Base-by-base conservation (phyloP, 1,140 invertebrate genomes). In the Papilio aristodemus region DNA sequence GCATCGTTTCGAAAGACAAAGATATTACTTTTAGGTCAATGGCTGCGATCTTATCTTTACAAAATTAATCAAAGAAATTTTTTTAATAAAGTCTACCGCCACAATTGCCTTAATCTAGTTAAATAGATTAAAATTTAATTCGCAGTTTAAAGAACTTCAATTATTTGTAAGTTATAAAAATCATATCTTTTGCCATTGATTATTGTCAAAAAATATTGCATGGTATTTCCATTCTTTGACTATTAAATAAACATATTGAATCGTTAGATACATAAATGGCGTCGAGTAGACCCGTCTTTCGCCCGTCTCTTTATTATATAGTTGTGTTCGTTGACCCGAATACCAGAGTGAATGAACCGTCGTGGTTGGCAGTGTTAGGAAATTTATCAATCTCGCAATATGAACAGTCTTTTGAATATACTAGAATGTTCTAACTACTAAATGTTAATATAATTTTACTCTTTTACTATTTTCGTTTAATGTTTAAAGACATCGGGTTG, bases 21-120 rank as follows among this genome's bases (percentile, higher is more conserved):
- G 46, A 54, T 54, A 54, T 54, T 25, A 22, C 9, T 54, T 22
- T 54, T 54, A 54, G 46, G 46, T 54, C 46, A 54, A 54, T 54
- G 46, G 46, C 46, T 54, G 10, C 46, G 22, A 54, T 54, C 46
- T 54, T 54, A 54, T 54, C 46, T 9, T 17, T 54, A 54, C 9
- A 14, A 46, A 11, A 0, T 54, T 54, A 4, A 54, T 54, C 46
- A 25, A 25, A 54, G 43, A 19, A 10, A 19, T 19, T 50, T 17
- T 11, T 22, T 22, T 54, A 54, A 7, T 14, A 46, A 46, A 17
- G 19, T 46, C 6, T 46, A 46, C 17, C 43, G 9, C n/a, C 41
- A 7, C 4, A 17, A 17, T 43, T 32, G 27, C 6, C 27, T 6
- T 43, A n/a, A n/a, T n/a, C n/a, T n/a, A n/a, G n/a, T n/a, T n/a